Conservation (phyloP, 37 sponge, comb jelly and placozoan species). For the Hexactinellida sp. region DNA sequence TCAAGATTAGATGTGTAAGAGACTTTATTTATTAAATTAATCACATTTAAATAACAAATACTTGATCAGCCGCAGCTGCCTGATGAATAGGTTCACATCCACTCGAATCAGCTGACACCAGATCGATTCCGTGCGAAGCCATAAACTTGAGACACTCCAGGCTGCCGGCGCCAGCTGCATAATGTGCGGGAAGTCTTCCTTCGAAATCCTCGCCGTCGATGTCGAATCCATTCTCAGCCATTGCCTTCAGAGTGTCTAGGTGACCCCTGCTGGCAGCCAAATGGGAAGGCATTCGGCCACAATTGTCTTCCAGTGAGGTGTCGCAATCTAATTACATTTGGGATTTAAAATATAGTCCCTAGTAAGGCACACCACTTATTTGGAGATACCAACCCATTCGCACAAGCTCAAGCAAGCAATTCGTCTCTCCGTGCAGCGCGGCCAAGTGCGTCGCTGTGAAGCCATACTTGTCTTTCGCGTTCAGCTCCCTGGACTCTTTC, state of each 20-base stretch:
- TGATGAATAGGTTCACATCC: slow-evolving; percentile 45
- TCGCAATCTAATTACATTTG: slow-evolving; percentile 23
- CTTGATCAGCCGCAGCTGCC: slow-evolving; percentile 27
- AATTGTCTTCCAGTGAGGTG: slow-evolving; percentile 37
- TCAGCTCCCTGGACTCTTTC: slow-evolving; percentile 29
- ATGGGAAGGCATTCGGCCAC: slow-evolving; percentile 41
- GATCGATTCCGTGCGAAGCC: slow-evolving; percentile 27
- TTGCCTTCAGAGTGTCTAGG: slow-evolving; percentile 26
- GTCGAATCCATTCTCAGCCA: slow-evolving; percentile 49
- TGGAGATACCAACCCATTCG: not conserved
- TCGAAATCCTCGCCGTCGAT: slow-evolving; percentile 37
- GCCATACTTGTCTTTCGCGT: slow-evolving; percentile 32
- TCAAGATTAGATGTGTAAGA: not conserved
- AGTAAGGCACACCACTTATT: no score
- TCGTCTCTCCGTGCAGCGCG: slow-evolving; percentile 47
- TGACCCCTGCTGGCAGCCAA: slow-evolving; percentile 48
- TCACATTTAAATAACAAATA: not conserved
- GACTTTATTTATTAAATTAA: not conserved
- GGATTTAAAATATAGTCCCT: not conserved
- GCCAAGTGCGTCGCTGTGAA: slow-evolving; percentile 50
- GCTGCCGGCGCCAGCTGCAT: slow-evolving; percentile 40
- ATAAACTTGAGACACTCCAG: slow-evolving; percentile 28
- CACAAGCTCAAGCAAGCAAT: slow-evolving; percentile 27
- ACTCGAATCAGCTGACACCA: slow-evolving; percentile 30
- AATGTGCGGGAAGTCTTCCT: slow-evolving; percentile 59